Evolutionary conservation across 1,140 invertebrate species (phyloP), one percentile per base, ranked within the genome.

Genomic region (Hestina assimilis): DNA sequence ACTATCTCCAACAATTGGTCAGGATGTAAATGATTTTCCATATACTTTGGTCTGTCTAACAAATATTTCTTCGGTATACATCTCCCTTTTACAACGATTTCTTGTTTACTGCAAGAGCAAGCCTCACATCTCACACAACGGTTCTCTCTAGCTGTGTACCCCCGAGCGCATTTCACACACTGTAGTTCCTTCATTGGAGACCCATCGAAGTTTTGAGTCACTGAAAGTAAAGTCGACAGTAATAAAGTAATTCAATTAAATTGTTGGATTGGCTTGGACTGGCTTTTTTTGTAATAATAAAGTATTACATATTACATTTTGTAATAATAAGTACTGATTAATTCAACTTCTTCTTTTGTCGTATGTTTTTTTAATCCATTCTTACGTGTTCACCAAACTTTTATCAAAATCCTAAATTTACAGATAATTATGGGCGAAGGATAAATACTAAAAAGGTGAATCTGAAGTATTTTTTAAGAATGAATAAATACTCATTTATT

Each of bases 161-260:
- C 83, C 2, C 75, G 70, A 0, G 76, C 66, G 40, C 84, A 88
- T 53, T 83, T 84, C 1, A 86, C 67, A 33, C 84, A 88, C 3
- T 71, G 69, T 1, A 86, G 79, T 51, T 84, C 81, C 46, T 78
- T 84, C 57, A 79, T 50, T 3, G 83, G 71, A 1, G 83, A 79
- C 0, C 84, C 83, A 45, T 87, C 83, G 21, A 76, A 61, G 55
- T 80, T 83, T 66, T 84, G 81, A 4, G 83, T 79, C 4, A 84
- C 84, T 87, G 51, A 26, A 65, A 70, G 17, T 9, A 5, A 56
- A 54, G 51, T 15, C 24, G 21, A 12, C 4, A 29, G 14, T 11
- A 33, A 33, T 1, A 35, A 19, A 19, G n/a, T 33, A 31, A 15
- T 31, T 20, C 35, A 15, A 4, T 7, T 40, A 40, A 40, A 4